Percentiles rank a stretch among this genome's conserved stretches.
phyloP scores from a whole-genome alignment of 2,888 invertebrate genomes.

The Standfussiana lucernea region DNA sequence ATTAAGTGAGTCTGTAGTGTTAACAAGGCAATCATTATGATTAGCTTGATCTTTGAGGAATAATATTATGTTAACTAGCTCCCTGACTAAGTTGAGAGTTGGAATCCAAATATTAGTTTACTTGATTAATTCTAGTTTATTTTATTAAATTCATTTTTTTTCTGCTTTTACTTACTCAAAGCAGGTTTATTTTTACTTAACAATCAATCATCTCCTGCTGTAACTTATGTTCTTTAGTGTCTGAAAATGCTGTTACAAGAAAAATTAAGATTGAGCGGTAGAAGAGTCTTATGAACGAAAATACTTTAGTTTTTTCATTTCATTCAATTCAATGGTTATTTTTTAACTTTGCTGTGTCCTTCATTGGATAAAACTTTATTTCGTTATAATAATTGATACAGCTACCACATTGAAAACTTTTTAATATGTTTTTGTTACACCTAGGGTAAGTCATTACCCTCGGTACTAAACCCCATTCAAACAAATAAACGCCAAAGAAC shows the following conservation, averaged over 20 bases:
- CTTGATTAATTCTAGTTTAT: slow-evolving; percentile 9
- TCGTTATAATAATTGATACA: not conserved
- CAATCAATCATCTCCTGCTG: slow-evolving; percentile 40
- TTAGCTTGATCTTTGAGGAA: slow-evolving; percentile 29
- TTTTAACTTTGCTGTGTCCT: not conserved
- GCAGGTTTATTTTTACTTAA: slow-evolving; percentile 8
- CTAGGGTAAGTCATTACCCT: not conserved
- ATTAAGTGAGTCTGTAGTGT: slow-evolving; percentile 33
- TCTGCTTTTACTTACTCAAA: not conserved
- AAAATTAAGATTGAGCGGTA: slow-evolving; percentile 38
- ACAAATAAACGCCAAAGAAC: slow-evolving; percentile 5
- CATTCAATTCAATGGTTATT: not conserved
- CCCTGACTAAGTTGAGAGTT: slow-evolving; percentile 26
- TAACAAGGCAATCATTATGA: slow-evolving; percentile 54
- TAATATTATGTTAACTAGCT: slow-evolving; percentile 45
- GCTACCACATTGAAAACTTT: not conserved
- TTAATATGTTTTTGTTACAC: not conserved
- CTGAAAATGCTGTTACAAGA: slow-evolving; percentile 41
- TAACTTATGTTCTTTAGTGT: slow-evolving; percentile 22
- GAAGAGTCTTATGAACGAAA: not conserved
- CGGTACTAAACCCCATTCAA: not conserved
- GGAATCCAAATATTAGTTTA: slow-evolving; percentile 29
- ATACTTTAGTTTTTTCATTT: not conserved
- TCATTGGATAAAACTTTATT: not conserved
- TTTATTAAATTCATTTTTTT: slow-evolving; percentile 5